A percentile compares a stretch with the other conserved stretches of the same genome.
phyloP scores from a whole-genome alignment of 2,888 invertebrate genomes.

The Willowsia nigromaculata region DNA sequence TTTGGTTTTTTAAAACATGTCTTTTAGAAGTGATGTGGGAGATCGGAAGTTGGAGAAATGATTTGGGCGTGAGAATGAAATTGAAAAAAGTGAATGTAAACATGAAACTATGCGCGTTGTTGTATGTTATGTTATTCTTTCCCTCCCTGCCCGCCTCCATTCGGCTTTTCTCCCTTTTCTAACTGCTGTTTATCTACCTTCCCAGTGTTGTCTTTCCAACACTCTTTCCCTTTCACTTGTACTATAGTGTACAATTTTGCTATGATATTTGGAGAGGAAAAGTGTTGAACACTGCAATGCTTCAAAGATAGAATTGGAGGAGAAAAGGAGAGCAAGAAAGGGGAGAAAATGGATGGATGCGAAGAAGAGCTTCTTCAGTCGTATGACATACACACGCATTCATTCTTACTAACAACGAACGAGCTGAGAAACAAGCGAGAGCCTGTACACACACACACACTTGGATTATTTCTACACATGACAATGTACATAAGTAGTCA shows the following conservation, averaged over 20 bases:
- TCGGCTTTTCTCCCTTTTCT: slow-evolving; percentile 61
- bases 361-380: slow-evolving; percentile 52
- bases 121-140: slow-evolving; percentile 11
- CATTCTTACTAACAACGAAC: not conserved
- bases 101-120: slow-evolving; percentile 43
- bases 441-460: slow-evolving; percentile 43
- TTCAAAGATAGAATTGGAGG: slow-evolving; percentile 23
- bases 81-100: slow-evolving; percentile 72
- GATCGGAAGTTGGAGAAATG: slow-evolving; percentile 75
- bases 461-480: slow-evolving; percentile 47
- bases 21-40: slow-evolving; percentile 54
- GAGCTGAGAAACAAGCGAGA: not conserved
- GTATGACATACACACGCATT: slow-evolving; percentile 56
- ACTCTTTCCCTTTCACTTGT: slow-evolving; percentile 63
- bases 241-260: slow-evolving; percentile 1
- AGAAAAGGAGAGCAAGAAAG: not conserved
- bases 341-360: slow-evolving; percentile 48
- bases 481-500: not conserved
- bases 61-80: slow-evolving; percentile 78
- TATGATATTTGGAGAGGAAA: slow-evolving; percentile 37
- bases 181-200: slow-evolving; percentile 56
- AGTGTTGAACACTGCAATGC: slow-evolving; percentile 36
- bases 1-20: not conserved
- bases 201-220: slow-evolving; percentile 27
- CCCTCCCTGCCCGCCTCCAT: slow-evolving; percentile 62